A percentile compares a stretch with the other conserved stretches of the same genome.
phyloP scores from a whole-genome alignment of 2,888 invertebrate species.

The Parochlus steinenii region DNA sequence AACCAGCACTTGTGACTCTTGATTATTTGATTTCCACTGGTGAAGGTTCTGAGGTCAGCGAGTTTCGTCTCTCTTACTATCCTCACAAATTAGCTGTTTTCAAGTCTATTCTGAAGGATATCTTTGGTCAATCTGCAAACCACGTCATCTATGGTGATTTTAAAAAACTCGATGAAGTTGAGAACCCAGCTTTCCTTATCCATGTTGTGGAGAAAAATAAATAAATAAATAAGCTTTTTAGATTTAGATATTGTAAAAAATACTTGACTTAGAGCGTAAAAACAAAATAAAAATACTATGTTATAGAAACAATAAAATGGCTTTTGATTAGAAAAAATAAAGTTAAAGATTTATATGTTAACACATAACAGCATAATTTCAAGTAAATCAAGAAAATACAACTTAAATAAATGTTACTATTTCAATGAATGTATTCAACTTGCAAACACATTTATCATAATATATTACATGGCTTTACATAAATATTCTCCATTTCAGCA shows the following conservation, averaged over 20 bases:
- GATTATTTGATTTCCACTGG: constrained; percentile 62
- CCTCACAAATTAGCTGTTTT: constrained; percentile 64
- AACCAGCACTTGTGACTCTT: constrained; percentile 58
- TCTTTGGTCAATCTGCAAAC: constrained; percentile 45
- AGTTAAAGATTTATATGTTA: too few species aligned
- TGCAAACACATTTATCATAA: too few species aligned
- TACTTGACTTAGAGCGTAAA: too few species aligned
- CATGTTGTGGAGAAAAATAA: constrained; percentile 56
- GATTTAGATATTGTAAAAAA: background rate
- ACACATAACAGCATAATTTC: too few species aligned
- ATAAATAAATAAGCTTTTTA: constrained; percentile 9
- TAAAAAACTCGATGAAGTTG: constrained; percentile 43
- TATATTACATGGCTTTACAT: too few species aligned
- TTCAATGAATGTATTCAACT: too few species aligned
- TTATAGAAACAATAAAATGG: too few species aligned
- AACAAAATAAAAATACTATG: too few species aligned
- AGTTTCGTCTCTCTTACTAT: constrained; percentile 77
- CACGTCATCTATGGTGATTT: constrained; percentile 72
- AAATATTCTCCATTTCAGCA: too few species aligned
- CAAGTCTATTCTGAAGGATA: constrained; percentile 48
- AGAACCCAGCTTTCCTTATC: constrained; percentile 66
- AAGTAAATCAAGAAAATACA: too few species aligned
- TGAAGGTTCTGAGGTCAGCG: constrained; percentile 34
- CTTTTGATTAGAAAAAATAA: too few species aligned
- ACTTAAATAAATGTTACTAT: too few species aligned